Percentiles rank a stretch among this genome's conserved stretches.
Conservation (phyloP, 2,113 vertebrate genomes). For the Odobenus rosmarus region DNA sequence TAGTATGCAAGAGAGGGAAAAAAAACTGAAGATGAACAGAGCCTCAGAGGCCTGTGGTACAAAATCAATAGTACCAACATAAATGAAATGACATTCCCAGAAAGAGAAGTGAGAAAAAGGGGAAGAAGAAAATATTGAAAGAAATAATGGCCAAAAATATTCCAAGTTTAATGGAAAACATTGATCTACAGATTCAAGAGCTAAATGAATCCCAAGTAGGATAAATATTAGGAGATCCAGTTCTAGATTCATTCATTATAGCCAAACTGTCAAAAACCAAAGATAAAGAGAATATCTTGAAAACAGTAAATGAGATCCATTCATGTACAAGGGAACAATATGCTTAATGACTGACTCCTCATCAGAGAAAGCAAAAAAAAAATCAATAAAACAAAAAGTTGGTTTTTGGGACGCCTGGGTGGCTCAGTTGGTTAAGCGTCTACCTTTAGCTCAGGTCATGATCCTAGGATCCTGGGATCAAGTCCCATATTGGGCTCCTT, state of each 20-base stretch:
- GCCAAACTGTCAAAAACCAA: not conserved
- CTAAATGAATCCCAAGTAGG: not conserved
- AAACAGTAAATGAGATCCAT: not conserved
- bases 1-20: not conserved
- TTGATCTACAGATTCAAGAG: not conserved
- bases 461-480: no score
- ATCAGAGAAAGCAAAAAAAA: not conserved
- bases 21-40: not conserved
- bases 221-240: not conserved
- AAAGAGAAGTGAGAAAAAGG: not conserved
- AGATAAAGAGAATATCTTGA: not conserved
- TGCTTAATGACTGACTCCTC: not conserved
- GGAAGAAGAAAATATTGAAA: not conserved
- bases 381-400: not conserved
- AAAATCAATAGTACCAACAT: not conserved
- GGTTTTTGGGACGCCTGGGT: no score
- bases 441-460: no score
- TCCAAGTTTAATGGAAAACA: not conserved
- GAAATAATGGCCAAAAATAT: not conserved
- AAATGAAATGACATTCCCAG: not conserved
- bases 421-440: no score
- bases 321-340: not conserved
- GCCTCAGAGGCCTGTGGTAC: not conserved
- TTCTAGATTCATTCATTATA: not conserved
- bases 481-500: no score